Percentiles rank a stretch among this genome's conserved stretches.
Conservation (phyloP, 1,140 invertebrate species). For the Agrilus planipennis region DNA sequence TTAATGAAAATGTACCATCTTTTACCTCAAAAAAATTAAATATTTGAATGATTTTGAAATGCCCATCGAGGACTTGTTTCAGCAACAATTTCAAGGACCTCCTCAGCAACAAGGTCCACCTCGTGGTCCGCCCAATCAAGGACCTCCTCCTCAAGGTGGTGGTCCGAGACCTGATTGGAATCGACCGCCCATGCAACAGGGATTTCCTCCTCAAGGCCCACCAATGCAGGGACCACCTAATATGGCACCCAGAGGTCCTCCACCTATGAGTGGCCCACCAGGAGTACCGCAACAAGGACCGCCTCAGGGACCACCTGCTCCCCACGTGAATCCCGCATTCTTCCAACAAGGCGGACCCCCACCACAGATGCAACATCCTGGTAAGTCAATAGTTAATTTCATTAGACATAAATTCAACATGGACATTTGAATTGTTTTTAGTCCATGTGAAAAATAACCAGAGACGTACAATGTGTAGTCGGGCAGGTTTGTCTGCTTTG, state of each 20-base stretch:
- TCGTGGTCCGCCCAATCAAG: constrained; percentile 43
- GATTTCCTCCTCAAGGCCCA: constrained; percentile 37
- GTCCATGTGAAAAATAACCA: no score
- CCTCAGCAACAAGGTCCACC: constrained; percentile 51
- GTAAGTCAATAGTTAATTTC: constrained; percentile 29
- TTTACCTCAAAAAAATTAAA: no score
- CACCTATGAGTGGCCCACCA: constrained; percentile 39
- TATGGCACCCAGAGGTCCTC: constrained; percentile 38
- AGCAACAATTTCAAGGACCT: constrained; percentile 44
- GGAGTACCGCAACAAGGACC: constrained; percentile 50
- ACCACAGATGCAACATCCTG: constrained; percentile 46
- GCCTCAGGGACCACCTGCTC: constrained; percentile 63
- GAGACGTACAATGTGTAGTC: no score
- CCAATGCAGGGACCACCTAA: constrained; percentile 59
- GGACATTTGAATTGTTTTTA: no score
- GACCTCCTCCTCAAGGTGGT: constrained; percentile 39
- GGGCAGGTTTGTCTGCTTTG: no score
- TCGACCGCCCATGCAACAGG: constrained; percentile 51
- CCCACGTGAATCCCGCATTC: constrained; percentile 94
- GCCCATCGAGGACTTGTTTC: no score
- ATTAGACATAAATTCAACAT: no score
- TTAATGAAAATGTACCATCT: no score
- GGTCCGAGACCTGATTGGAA: constrained; percentile 63
- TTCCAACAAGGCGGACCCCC: constrained; percentile 64
- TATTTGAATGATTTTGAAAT: no score